Evolutionary conservation across 2,113 vertebrate species (phyloP).

Genomic region (Gila orcuttii): DNA sequence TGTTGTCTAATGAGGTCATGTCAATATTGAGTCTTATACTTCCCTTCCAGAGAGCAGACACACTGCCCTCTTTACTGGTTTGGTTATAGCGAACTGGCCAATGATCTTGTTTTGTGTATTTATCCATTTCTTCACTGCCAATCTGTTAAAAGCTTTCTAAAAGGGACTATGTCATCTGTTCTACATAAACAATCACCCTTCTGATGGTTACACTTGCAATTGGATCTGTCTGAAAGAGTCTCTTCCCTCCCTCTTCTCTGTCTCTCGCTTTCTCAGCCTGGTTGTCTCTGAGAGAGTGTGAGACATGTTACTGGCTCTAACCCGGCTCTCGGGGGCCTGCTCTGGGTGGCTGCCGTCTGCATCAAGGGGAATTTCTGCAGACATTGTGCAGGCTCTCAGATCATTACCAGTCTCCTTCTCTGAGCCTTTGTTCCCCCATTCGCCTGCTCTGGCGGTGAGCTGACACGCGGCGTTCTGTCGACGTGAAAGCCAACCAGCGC

Average conservation of each 20-base stretch:
- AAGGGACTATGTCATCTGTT: constrained; percentile 1
- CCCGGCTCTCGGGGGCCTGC: constrained; percentile 54
- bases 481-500: constrained; percentile 25
- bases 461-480: constrained; percentile 55
- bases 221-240: constrained; percentile 19
- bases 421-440: constrained; percentile 55
- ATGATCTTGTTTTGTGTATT: constrained; percentile 27
- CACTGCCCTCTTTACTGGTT: not conserved
- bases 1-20: constrained; percentile 34
- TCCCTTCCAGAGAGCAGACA: constrained; percentile 4
- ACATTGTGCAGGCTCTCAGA: constrained; percentile 60
- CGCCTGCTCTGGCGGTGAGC: constrained; percentile 43
- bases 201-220: constrained; percentile 23
- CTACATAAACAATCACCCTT: not conserved
- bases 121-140: not conserved
- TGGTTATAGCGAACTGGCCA: not conserved
- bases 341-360: constrained; percentile 66
- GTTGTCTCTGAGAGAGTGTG: constrained; percentile 29
- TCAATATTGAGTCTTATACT: constrained; percentile 35
- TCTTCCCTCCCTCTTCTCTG: not conserved
- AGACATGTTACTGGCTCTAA: constrained; percentile 51
- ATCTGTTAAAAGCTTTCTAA: constrained; percentile 17
- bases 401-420: constrained; percentile 62
- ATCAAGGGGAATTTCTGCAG: constrained; percentile 68
- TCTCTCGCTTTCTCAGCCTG: constrained; percentile 44